Evolutionary conservation across 2,113 vertebrate genomes (phyloP), one percentile per base, ranked within the genome.

Genomic region (Labrus mixtus): DNA sequence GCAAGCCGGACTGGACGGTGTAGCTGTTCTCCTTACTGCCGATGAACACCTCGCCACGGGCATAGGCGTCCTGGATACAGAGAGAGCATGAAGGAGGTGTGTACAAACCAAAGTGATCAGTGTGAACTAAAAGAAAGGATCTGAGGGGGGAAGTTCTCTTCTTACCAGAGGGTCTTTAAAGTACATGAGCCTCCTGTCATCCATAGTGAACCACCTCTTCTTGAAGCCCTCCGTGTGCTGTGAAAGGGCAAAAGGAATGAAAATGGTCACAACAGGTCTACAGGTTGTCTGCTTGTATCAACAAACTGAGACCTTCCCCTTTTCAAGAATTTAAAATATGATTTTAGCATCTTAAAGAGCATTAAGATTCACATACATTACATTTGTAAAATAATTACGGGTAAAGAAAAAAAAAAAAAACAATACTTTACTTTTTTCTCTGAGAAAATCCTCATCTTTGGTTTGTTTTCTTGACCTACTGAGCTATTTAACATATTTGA

Each of bases 151-250:
- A n/a, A 9, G 53, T 37, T 48, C 17, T 73, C 36, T 66, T 4
- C 94, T 96, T 92, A 99, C 97, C 97, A 99, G 91, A 9, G 98
- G 97, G 79, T 99, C 97, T 93, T 98, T 99, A 89, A 99, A 99
- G 73, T 98, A 99, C 97, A 99, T 97, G 79, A 98, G 95, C 65
- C 97, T 94, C 16, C 97, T 91, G 92, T 98, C 97, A 3, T 99
- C 97, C 96, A 98, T 96, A 2, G 98, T 98, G 55, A 98, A 98
- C 97, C 97, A 99, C 37, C 97, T 94, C 80, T 96, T 98, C 93
- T 98, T 97, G 87, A 99, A 99, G 13, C 98, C 97, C 82, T 99
- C 97, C 0, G 97, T 97, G 91, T 99, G 98, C 97, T 99, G 90
- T 1, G 0, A 57, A 59, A 68, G 23, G 2, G 39, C 8, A 12